phyloP scores from a whole-genome alignment of 2,113 vertebrate species.

The Cygnus buccinator region DNA sequence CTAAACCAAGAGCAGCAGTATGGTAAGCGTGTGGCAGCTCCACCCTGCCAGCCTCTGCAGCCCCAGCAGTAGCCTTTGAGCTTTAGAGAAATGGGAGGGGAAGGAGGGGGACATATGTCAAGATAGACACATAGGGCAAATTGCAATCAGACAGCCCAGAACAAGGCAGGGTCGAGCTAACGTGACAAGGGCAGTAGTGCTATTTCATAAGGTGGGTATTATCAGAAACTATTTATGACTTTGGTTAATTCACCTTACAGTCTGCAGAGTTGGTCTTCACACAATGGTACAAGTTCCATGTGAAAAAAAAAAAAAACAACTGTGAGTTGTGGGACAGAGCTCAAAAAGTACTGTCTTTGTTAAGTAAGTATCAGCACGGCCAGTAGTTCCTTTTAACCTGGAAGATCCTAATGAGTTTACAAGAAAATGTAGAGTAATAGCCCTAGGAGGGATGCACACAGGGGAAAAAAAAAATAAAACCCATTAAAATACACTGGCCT shows the following conservation, averaged over 20 bases:
- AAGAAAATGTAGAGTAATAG: background rate
- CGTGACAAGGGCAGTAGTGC: accelerated
- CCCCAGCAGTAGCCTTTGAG: background rate
- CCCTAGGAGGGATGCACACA: background rate
- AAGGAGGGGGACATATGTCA: no score
- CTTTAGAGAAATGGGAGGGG: background rate
- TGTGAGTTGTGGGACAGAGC: accelerated
- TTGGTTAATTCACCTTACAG: background rate
- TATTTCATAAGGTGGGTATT: background rate
- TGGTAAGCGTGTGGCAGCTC: no score
- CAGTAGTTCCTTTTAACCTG: background rate
- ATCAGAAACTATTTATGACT: background rate
- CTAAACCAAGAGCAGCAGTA: background rate
- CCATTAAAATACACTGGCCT: background rate
- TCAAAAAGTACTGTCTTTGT: background rate
- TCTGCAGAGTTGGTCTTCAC: background rate
- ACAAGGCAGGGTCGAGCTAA: background rate
- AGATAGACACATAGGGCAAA: accelerated
- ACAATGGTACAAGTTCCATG: background rate
- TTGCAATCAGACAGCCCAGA: background rate
- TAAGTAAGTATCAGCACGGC: background rate
- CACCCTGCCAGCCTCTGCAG: background rate
- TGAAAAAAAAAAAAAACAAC: background rate
- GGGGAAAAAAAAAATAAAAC: background rate
- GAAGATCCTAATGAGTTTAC: background rate